Conservation (phyloP, 1,140 invertebrate genomes). For the Drosophila tropicalis region DNA sequence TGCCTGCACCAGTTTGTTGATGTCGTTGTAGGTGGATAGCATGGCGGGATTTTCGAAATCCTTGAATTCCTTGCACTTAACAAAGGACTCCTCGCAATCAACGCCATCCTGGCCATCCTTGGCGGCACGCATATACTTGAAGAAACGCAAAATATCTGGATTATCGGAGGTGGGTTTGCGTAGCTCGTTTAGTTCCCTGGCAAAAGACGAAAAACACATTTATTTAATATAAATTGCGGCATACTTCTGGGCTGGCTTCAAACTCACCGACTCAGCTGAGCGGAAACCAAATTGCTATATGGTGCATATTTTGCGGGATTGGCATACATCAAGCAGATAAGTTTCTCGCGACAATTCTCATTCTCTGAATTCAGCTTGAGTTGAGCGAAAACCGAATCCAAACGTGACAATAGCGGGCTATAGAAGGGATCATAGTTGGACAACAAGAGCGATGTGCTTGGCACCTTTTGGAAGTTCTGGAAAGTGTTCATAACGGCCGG, state of each 20-base stretch:
- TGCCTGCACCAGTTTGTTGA: constrained; percentile 92
- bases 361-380: constrained; percentile 85
- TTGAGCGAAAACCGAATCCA: constrained; percentile 92
- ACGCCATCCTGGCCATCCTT: constrained; percentile 92
- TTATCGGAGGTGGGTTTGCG: constrained; percentile 92
- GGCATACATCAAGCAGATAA: constrained; percentile 93
- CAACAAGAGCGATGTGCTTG: constrained; percentile 90
- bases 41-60: constrained; percentile 89
- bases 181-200: constrained; percentile 91
- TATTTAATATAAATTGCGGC: constrained; percentile 6
- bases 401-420: constrained; percentile 90
- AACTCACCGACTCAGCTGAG: constrained; percentile 91
- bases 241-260: constrained; percentile 39
- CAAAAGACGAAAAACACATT: constrained; percentile 41
- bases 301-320: constrained; percentile 93
- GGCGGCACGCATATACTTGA: constrained; percentile 94
- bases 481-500: constrained; percentile 82
- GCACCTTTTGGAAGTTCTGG: constrained; percentile 92
- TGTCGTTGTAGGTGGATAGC: constrained; percentile 92
- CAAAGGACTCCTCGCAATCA: constrained; percentile 86
- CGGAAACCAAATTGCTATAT: constrained; percentile 93
- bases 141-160: constrained; percentile 92
- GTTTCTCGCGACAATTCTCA: constrained; percentile 90
- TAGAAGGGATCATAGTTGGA: constrained; percentile 95
- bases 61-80: constrained; percentile 85